phyloP scores from a whole-genome alignment of 2,888 invertebrate species.

The Phasia obesa region DNA sequence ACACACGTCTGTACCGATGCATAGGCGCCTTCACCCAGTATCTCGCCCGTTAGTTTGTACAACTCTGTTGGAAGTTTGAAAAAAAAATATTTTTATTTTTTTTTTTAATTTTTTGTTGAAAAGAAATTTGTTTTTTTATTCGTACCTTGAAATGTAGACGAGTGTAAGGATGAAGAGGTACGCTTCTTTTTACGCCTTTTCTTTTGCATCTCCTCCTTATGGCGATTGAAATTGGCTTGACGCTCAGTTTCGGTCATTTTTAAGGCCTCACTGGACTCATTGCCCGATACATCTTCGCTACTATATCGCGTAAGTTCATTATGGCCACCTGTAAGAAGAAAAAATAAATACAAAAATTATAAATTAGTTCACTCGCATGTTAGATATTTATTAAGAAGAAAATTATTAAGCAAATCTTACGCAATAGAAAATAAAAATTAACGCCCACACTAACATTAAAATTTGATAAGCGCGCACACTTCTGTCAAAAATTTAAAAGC shows the following conservation, averaged over 20 bases:
- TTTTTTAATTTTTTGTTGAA: too few relatives aligned
- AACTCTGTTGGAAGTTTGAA: conserved; percentile 87
- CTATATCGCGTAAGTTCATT: conserved; percentile 82
- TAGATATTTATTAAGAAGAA: not conserved
- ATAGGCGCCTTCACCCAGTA: conserved; percentile 98
- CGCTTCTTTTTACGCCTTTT: conserved; percentile 95
- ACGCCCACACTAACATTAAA: conserved; percentile 7
- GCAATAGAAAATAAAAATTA: not conserved
- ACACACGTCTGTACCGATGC: conserved; percentile 97
- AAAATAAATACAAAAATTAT: not conserved
- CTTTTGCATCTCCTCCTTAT: conserved; percentile 94
- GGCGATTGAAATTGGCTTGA: conserved; percentile 86
- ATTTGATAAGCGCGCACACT: conserved; percentile 6
- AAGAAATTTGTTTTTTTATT: conserved; percentile 65
- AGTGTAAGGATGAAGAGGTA: conserved; percentile 93
- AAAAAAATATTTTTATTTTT: not conserved
- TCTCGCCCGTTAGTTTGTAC: conserved; percentile 96
- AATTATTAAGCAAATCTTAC: conserved; percentile 4
- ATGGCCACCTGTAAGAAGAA: conserved; percentile 76
- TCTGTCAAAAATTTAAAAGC: conserved; percentile 6
- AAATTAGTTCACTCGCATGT: not conserved
- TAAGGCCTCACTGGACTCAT: conserved; percentile 81
- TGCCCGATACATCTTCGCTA: conserved; percentile 82
- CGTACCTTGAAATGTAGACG: conserved; percentile 94
- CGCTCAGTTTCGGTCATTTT: conserved; percentile 82